phyloP scores from a whole-genome alignment of 2,113 vertebrate species.

The Nansenia antarctica region DNA sequence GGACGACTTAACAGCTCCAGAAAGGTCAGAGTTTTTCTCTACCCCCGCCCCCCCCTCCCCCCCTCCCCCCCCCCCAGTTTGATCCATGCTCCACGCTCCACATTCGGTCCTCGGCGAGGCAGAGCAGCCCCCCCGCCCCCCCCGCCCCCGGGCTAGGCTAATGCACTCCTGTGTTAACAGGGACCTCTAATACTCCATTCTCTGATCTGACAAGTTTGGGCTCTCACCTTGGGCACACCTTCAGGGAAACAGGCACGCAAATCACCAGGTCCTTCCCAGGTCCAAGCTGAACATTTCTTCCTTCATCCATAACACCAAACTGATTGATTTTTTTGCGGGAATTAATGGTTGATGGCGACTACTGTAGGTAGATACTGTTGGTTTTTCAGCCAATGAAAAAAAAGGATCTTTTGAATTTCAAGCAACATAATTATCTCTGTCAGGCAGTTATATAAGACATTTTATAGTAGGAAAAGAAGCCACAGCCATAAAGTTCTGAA shows the following conservation, averaged over 20 bases:
- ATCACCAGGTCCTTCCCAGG: constrained; percentile 68
- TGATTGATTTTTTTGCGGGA: constrained; percentile 65
- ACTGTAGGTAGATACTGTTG: constrained; percentile 15
- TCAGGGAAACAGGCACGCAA: constrained; percentile 35
- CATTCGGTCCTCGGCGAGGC: not conserved
- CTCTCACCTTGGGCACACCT: constrained; percentile 72
- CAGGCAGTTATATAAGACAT: no score
- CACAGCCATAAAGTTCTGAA: no score
- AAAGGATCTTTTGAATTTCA: no score
- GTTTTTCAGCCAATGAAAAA: no score
- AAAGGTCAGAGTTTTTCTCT: constrained; percentile 75
- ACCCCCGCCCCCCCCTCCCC: constrained; percentile 23
- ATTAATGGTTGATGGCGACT: constrained; percentile 66
- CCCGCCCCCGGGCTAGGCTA: constrained; percentile 37
- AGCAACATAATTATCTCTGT: no score
- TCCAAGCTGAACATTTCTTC: constrained; percentile 33
- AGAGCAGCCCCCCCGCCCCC: not conserved
- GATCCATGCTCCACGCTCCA: constrained; percentile 39
- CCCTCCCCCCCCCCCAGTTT: constrained; percentile 37
- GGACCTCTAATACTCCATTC: constrained; percentile 55
- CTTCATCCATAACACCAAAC: constrained; percentile 37
- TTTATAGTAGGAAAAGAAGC: no score
- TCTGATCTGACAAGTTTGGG: constrained; percentile 68
- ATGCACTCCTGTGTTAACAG: constrained; percentile 64
- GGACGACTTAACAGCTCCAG: constrained; percentile 78